Evolutionary conservation across 35 echinoderm and acorn worm genomes (phyloP).

Genomic region (Chiridota heheva): DNA sequence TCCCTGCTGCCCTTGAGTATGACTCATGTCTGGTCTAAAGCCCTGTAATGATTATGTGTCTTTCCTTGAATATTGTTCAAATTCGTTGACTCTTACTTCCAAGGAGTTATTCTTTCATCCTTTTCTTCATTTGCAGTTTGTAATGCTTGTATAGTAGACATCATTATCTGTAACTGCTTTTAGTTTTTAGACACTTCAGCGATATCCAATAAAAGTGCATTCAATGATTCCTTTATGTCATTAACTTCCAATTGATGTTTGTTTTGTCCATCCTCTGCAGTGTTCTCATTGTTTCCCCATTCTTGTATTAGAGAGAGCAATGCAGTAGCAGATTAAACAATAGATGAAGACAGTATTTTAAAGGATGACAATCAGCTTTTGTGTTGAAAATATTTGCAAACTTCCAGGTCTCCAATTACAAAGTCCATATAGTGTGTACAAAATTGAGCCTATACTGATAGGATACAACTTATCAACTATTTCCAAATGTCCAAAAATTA

Average conservation of each 20-base stretch:
- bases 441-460: too few species aligned
- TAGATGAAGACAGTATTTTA: too few species aligned
- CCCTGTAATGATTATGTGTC: constrained; percentile 14
- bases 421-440: too few species aligned
- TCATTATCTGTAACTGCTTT: constrained; percentile 7
- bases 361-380: too few species aligned
- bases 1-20: constrained; percentile 4
- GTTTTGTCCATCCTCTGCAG: constrained; percentile 6
- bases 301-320: too few species aligned
- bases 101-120: neutral
- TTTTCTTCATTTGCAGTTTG: constrained; percentile 10
- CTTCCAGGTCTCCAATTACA: too few species aligned
- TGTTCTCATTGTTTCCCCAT: neutral
- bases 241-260: constrained; percentile 1
- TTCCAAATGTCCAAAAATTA: too few species aligned
- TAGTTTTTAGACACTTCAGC: constrained; percentile 15
- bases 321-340: too few species aligned
- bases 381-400: too few species aligned
- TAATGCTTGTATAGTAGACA: constrained; percentile 12
- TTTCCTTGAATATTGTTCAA: constrained; percentile 23
- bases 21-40: constrained; percentile 2
- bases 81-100: constrained; percentile 4
- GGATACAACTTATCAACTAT: too few species aligned
- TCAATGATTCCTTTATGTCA: neutral
- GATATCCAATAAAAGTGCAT: neutral